Conservation (phyloP, 2,888 invertebrate species). For the Oscheius sp. region DNA sequence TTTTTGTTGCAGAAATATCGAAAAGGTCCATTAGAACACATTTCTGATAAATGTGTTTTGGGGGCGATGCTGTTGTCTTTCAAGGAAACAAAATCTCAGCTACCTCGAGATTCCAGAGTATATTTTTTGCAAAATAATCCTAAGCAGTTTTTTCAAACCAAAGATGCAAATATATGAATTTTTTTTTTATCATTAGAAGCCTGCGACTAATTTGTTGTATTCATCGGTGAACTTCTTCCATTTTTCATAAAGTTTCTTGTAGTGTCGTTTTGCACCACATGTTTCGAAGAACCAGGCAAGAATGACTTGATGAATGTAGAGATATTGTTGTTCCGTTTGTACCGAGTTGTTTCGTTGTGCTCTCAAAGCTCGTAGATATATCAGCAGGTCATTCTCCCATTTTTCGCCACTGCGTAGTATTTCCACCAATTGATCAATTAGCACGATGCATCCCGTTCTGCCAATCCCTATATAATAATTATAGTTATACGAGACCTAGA, state of each 20-base stretch:
- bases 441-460: slow-evolving; percentile 3
- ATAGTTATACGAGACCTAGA: neutral
- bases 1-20: too few relatives aligned
- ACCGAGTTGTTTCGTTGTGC: slow-evolving; percentile 4
- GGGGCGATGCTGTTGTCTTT: too few relatives aligned
- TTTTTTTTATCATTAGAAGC: too few relatives aligned
- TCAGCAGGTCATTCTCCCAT: neutral
- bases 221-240: neutral
- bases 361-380: neutral
- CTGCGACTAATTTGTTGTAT: too few relatives aligned
- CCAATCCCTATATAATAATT: neutral
- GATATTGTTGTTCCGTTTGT: slow-evolving; percentile 14
- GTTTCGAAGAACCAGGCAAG: neutral
- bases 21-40: too few relatives aligned
- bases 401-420: neutral
- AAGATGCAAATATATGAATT: too few relatives aligned
- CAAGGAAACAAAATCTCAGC: too few relatives aligned
- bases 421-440: slow-evolving; percentile 1
- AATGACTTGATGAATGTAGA: slow-evolving; percentile 17
- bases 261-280: neutral
- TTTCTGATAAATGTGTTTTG: too few relatives aligned
- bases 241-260: neutral
- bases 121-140: too few relatives aligned
- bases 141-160: too few relatives aligned
- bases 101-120: too few relatives aligned